phyloP scores from a whole-genome alignment of 2,797 vertebrate species.

The Danio aesculapii region DNA sequence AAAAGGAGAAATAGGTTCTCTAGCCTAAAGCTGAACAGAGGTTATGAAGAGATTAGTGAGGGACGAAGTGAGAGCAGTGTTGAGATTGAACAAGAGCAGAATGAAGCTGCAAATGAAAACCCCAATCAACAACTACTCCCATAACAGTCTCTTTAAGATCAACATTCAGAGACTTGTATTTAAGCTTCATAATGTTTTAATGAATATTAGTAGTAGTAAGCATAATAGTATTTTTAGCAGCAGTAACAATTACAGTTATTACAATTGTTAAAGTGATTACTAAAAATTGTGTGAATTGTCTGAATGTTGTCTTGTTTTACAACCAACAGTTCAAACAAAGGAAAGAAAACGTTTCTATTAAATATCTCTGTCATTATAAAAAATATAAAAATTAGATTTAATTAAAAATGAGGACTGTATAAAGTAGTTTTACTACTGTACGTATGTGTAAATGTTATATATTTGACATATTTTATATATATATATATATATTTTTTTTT shows the following conservation, averaged over 20 bases:
- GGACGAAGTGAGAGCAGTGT: not conserved
- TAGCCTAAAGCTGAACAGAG: not conserved
- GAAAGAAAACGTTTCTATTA: not conserved
- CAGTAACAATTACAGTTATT: not conserved
- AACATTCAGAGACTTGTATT: not conserved
- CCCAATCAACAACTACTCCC: not conserved
- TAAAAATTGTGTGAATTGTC: too few species aligned
- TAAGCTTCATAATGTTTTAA: not conserved
- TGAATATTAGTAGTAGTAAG: not conserved
- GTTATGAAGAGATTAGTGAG: conserved; percentile 16
- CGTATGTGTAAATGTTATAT: not conserved
- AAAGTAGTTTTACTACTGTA: not conserved
- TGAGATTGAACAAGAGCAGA: conserved; percentile 12
- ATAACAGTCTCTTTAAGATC: conserved; percentile 11
- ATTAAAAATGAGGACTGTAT: not conserved
- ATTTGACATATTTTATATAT: too few species aligned
- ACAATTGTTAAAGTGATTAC: not conserved
- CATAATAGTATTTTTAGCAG: not conserved
- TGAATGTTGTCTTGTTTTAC: not conserved
- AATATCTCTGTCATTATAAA: not conserved
- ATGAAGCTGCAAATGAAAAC: not conserved
- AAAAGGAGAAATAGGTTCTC: conserved; percentile 62
- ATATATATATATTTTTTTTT: not conserved
- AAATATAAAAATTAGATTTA: not conserved
- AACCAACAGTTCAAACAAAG: not conserved